phyloP scores from a whole-genome alignment of 2,888 invertebrate species.

The Agrilus cyanescens region DNA sequence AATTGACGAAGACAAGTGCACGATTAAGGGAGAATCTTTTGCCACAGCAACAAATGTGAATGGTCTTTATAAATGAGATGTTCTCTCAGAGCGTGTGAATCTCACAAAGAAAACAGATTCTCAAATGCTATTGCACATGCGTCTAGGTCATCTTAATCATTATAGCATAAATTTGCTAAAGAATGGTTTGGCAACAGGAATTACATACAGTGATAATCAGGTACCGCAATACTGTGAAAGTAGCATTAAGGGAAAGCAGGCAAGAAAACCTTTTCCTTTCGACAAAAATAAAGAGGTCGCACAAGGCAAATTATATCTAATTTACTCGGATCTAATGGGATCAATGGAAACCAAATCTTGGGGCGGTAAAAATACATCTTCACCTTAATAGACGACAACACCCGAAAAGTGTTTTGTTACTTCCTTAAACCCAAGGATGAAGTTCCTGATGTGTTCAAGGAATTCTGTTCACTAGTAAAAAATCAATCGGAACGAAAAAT shows the following conservation, averaged over 20 bases:
- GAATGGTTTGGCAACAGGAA: conserved; percentile 5
- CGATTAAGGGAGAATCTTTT: not conserved
- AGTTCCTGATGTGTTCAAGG: conserved; percentile 11
- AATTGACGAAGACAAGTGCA: conserved; percentile 5
- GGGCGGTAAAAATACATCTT: no score
- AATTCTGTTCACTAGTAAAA: no score
- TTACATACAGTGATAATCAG: conserved; percentile 11
- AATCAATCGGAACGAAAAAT: no score
- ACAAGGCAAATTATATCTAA: not conserved
- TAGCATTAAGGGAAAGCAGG: conserved; percentile 13
- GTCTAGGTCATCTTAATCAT: conserved; percentile 11
- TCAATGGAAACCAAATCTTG: not conserved
- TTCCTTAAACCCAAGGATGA: no score
- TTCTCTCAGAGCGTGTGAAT: conserved; percentile 1
- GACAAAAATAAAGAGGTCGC: no score
- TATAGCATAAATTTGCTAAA: conserved; percentile 12
- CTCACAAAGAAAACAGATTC: conserved; percentile 6
- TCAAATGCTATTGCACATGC: conserved; percentile 10
- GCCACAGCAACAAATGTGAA: conserved; percentile 6
- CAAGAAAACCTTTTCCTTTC: conserved; percentile 3
- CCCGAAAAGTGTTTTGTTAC: no score
- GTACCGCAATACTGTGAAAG: conserved; percentile 9
- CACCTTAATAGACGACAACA: no score
- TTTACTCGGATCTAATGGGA: not conserved
- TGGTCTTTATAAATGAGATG: conserved; percentile 9